Evolutionary conservation across 2,888 invertebrate genomes (phyloP).

Genomic region (Diaphora mendica): DNA sequence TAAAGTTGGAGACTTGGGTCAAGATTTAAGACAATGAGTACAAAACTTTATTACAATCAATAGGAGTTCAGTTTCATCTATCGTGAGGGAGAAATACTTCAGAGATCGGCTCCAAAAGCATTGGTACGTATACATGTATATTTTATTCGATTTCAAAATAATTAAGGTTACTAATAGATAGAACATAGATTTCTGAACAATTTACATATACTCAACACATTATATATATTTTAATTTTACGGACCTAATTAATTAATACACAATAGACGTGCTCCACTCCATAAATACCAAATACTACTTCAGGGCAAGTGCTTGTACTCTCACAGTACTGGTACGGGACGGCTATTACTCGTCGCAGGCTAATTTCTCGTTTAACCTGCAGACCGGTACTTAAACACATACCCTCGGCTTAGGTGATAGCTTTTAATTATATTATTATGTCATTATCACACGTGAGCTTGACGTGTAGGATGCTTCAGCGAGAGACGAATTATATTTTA

Average conservation of each 20-base stretch:
- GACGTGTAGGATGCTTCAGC: not conserved
- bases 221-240: not conserved
- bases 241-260: not conserved
- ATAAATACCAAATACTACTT: not conserved
- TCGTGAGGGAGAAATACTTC: too few relatives aligned
- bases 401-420: conserved; percentile 2
- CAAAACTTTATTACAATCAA: not conserved
- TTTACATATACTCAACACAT: not conserved
- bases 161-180: too few relatives aligned
- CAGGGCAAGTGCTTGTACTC: not conserved
- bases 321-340: not conserved
- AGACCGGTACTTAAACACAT: not conserved
- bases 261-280: not conserved
- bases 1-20: not conserved
- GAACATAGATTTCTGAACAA: not conserved
- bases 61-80: not conserved
- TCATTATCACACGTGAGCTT: not conserved
- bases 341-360: not conserved
- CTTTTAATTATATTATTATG: conserved; percentile 5
- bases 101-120: too few relatives aligned
- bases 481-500: not conserved
- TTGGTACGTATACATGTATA: too few relatives aligned
- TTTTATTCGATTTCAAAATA: too few relatives aligned
- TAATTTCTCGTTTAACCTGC: conserved; percentile 5
- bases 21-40: not conserved